Evolutionary conservation across 1,140 invertebrate species (phyloP).

Genomic region (Lasioglossum albipes): DNA sequence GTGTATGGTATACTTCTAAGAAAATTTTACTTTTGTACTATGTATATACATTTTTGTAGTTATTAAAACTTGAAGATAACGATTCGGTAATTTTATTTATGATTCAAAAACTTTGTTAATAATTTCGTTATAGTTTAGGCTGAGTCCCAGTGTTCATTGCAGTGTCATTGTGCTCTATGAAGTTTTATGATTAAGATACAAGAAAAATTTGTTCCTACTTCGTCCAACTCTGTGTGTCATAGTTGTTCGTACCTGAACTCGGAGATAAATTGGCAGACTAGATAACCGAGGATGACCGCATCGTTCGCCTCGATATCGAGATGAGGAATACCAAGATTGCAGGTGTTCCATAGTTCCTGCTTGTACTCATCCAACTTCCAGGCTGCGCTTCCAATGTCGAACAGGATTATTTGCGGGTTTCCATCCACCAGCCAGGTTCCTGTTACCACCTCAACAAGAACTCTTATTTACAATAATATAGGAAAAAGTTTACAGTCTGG

Average conservation of each 20-base stretch:
- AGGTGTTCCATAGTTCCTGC: constrained; percentile 93
- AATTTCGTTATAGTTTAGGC: no score
- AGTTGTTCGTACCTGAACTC: constrained; percentile 72
- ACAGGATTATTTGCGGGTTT: constrained; percentile 98
- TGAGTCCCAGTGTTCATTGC: no score
- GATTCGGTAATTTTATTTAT: no score
- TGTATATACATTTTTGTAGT: no score
- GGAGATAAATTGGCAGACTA: constrained; percentile 95
- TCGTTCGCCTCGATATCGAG: constrained; percentile 98
- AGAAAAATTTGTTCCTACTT: no score
- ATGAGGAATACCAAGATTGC: constrained; percentile 95
- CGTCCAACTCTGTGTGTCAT: no score
- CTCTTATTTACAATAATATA: constrained; percentile 30
- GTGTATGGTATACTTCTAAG: no score
- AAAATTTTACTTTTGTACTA: no score
- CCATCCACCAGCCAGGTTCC: constrained; percentile 99
- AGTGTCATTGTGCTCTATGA: no score
- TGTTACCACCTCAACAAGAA: constrained; percentile 86
- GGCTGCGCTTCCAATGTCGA: constrained; percentile 97
- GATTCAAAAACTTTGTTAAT: no score
- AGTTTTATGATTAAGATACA: no score
- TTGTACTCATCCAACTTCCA: constrained; percentile 99
- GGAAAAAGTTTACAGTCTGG: neutral
- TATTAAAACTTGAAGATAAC: no score
- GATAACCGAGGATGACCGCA: constrained; percentile 96